These are phyloP conservation scores for Lissonota sp. DNA, from an alignment of 2,888 invertebrate species.

Conservation along the genomic window DNA sequence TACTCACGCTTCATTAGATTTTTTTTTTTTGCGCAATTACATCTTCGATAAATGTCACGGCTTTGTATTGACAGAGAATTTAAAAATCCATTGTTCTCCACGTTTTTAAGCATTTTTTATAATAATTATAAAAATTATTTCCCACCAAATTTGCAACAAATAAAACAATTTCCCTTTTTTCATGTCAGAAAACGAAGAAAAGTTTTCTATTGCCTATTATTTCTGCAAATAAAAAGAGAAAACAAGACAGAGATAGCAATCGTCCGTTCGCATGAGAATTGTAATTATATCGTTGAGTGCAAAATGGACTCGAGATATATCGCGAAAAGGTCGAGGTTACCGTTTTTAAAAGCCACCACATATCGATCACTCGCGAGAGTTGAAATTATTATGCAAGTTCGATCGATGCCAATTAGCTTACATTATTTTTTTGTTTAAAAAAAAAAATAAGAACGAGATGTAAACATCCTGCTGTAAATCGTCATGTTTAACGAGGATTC, in stretches of 20 bases:
- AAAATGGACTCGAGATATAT: slow-evolving; percentile 12
- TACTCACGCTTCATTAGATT: too few species aligned
- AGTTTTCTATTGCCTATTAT: background rate
- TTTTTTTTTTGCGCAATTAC: slow-evolving; percentile 15
- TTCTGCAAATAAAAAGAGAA: background rate
- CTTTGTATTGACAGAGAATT: too few species aligned
- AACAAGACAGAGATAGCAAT: background rate
- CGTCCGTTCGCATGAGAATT: background rate
- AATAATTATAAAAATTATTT: too few species aligned
- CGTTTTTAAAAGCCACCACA: background rate
- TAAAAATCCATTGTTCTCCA: too few species aligned
- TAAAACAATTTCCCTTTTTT: too few species aligned
- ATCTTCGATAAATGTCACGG: background rate
- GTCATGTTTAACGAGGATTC: background rate
- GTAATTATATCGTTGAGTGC: slow-evolving; percentile 10
- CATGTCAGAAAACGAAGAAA: too few species aligned
- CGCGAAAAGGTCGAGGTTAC: slow-evolving; percentile 45
- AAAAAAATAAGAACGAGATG: background rate
- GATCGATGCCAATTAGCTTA: slow-evolving; percentile 19
- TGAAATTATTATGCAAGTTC: slow-evolving; percentile 11
- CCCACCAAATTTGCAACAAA: too few species aligned
- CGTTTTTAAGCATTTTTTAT: too few species aligned
- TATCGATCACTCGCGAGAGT: background rate
- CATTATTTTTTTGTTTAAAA: slow-evolving; percentile 11
- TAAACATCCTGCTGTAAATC: slow-evolving; percentile 26